A percentile compares a stretch with the other conserved stretches of the same genome.
Conservation (phyloP, 2,113 vertebrate genomes). For the Dicentrarchus labrax region DNA sequence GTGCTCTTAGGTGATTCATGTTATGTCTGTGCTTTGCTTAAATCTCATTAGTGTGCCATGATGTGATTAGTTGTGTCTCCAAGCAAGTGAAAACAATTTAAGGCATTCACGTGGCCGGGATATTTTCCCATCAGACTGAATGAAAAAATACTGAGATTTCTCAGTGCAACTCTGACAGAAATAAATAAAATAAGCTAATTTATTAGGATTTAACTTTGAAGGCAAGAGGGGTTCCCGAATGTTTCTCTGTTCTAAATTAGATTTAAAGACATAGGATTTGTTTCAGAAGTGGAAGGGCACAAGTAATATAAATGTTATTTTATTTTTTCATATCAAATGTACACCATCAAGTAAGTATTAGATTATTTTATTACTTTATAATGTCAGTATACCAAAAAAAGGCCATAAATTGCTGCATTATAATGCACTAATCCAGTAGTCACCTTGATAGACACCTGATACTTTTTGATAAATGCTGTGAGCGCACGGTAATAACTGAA, state of each 20-base stretch:
- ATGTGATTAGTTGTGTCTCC: conserved; percentile 50
- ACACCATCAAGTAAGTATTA: too few relatives aligned
- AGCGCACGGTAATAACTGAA: not conserved
- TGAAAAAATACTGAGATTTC: not conserved
- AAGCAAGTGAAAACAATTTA: conserved; percentile 37
- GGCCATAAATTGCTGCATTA: not conserved
- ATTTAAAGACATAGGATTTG: too few relatives aligned
- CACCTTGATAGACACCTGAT: not conserved
- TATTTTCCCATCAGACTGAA: not conserved
- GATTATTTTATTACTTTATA: not conserved
- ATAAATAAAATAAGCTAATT: not conserved
- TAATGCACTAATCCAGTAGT: not conserved
- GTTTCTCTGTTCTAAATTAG: not conserved
- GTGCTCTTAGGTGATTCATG: conserved; percentile 35
- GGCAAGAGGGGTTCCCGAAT: not conserved
- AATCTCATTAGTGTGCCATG: conserved; percentile 39
- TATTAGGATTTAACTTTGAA: not conserved
- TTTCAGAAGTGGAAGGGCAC: not conserved
- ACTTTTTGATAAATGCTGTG: not conserved
- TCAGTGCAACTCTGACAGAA: not conserved
- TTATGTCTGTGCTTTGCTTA: conserved; percentile 31
- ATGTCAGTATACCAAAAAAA: not conserved
- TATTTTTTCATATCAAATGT: not conserved
- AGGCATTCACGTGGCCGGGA: conserved; percentile 8
- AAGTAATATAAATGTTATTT: not conserved